Evolutionary conservation across 2,113 vertebrate species (phyloP).

Genomic region (Otocyon megalotis): DNA sequence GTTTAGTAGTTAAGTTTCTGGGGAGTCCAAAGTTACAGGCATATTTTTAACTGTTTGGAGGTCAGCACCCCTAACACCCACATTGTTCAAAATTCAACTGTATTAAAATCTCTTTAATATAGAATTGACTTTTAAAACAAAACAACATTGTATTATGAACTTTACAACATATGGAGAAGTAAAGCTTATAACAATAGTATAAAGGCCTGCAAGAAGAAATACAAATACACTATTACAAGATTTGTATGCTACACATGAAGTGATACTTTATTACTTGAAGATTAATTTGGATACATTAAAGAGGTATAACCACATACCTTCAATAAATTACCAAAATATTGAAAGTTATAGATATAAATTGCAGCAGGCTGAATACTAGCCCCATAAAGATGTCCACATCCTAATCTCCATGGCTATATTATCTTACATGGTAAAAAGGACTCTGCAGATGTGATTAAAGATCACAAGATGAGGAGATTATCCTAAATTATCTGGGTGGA

Average conservation of each 20-base stretch:
- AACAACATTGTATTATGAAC: background rate
- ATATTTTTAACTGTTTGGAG: background rate
- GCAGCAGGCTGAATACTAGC: background rate
- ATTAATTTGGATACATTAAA: background rate
- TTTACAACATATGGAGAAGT: background rate
- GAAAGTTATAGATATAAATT: too few relatives aligned
- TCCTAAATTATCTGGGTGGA: background rate
- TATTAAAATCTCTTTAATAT: background rate
- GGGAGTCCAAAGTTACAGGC: background rate
- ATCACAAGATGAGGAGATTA: too few relatives aligned
- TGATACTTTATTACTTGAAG: background rate
- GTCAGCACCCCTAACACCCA: background rate
- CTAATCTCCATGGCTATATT: background rate
- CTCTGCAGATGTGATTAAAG: background rate
- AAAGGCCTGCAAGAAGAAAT: background rate
- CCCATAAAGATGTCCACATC: background rate
- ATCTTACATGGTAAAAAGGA: background rate
- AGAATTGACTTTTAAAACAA: background rate
- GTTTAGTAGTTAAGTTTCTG: background rate
- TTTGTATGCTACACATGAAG: background rate
- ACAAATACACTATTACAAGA: background rate
- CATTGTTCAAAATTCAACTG: background rate
- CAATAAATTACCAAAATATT: background rate
- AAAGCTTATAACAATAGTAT: background rate
- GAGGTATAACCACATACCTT: background rate